Base-by-base conservation (phyloP, 2,797 vertebrate genomes). In the Acanthurus leucopareius region DNA sequence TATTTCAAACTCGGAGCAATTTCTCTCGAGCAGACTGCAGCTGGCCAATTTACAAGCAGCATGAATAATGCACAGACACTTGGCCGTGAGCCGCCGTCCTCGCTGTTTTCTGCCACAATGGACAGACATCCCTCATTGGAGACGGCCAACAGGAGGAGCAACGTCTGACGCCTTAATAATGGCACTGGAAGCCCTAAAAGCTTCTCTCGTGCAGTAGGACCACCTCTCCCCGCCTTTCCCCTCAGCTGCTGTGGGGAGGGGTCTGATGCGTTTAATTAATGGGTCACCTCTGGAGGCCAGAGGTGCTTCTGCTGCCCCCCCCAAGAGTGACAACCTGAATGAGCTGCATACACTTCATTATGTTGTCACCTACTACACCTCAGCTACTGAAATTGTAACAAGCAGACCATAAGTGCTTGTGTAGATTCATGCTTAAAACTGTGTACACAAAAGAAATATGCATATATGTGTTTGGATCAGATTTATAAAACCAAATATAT, bases 31-130 rank as follows among this genome's bases (percentile, higher is more conserved):
- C 86, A 62, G 84, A 73, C 86, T 88, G 91, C 90, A 91, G 92
- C 89, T 72, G 86, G 85, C 89, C 92, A 93, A 94, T 94, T 95
- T 92, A 91, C 89, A 81, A 84, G 84, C 76, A 28, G 78, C 80
- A 92, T 94, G 91, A 95, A 94, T 93, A 92, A 95, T 94, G 93
- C 89, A 86, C 80, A 17, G 49, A 64, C 82, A 19, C 88, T 91
- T 80, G 74, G 72, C 82, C 52, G 38, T 19, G 47, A 78, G 81
- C 83, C 3, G 80, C 58, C 40, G 57, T 83, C 80, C 76, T 76
- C 28, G 59, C 74, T 11, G 77, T 69, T 83, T 85, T 64, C 69
- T 67, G 70, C 82, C 80, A 82, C 82, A 14, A 16, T n/a, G 63
- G 79, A 83, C 19, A 32, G 73, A 73, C 82, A 71, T 82, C 66